phyloP scores from a whole-genome alignment of 2,797 vertebrate genomes.

The Catostomus latipinnis region DNA sequence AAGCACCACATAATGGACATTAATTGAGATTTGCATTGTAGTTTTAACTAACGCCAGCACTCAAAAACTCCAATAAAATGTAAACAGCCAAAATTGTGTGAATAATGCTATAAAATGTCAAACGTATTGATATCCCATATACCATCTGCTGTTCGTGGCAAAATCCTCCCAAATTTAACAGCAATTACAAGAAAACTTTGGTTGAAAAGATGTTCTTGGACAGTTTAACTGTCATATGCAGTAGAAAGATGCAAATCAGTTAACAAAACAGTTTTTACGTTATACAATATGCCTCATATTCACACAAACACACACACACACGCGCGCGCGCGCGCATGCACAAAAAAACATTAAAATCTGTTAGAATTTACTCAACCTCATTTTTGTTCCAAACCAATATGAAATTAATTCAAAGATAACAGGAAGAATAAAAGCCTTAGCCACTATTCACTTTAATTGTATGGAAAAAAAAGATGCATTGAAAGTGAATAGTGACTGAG shows the following conservation, averaged over 20 bases:
- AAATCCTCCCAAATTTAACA: not conserved
- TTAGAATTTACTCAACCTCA: too few species aligned
- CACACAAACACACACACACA: not conserved
- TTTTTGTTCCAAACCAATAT: too few species aligned
- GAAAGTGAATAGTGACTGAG: too few species aligned
- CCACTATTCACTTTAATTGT: too few species aligned
- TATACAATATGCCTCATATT: not conserved
- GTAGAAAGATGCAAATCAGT: conserved; percentile 10
- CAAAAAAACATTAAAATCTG: too few species aligned
- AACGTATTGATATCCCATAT: conserved; percentile 40
- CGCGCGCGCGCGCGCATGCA: too few species aligned
- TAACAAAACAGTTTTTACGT: not conserved
- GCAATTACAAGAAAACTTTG: conserved; percentile 8
- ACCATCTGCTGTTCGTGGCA: conserved; percentile 15
- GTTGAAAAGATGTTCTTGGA: conserved; percentile 27
- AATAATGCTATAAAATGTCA: conserved; percentile 26
- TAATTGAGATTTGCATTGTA: not conserved
- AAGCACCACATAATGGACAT: not conserved
- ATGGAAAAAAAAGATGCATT: too few species aligned
- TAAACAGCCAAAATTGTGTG: conserved; percentile 5
- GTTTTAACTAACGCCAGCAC: conserved; percentile 12
- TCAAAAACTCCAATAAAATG: conserved; percentile 29
- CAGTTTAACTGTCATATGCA: conserved; percentile 41
- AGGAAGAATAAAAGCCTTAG: too few species aligned
- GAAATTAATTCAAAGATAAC: too few species aligned